Conservation (phyloP, 2,888 invertebrate genomes). For the Lasioglossum figueresi region DNA sequence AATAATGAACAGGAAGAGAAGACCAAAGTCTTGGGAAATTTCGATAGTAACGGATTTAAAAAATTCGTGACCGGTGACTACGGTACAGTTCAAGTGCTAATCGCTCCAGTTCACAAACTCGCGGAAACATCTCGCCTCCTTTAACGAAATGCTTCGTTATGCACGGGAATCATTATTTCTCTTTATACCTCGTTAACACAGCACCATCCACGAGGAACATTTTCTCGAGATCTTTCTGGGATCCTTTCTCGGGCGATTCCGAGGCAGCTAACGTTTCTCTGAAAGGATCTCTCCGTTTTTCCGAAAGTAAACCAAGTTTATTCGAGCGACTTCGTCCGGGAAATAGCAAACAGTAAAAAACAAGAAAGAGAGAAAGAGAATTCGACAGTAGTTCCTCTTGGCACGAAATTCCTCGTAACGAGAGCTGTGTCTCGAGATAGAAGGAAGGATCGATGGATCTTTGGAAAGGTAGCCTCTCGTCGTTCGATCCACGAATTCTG, state of each 20-base stretch:
- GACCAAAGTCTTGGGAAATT: not conserved
- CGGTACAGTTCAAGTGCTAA: not conserved
- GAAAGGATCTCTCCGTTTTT: conserved; percentile 26
- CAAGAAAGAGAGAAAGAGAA: conserved; percentile 26
- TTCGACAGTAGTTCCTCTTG: conserved; percentile 37
- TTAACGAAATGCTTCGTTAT: not conserved
- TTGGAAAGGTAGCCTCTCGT: conserved; percentile 17
- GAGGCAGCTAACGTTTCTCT: not conserved
- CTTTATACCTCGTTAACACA: not conserved
- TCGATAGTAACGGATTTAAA: not conserved
- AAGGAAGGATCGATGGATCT: conserved; percentile 37
- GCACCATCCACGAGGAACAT: not conserved
- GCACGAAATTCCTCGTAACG: conserved; percentile 43
- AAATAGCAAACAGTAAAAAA: not conserved
- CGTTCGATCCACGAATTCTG: conserved; percentile 31
- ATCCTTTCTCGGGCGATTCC: not conserved
- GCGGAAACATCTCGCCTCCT: not conserved
- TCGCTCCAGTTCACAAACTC: not conserved
- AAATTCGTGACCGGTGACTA: not conserved
- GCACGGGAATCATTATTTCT: not conserved
- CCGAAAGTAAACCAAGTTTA: conserved; percentile 36
- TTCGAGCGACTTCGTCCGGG: conserved; percentile 8
- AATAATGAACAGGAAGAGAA: not conserved
- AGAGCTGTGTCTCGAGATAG: conserved; percentile 9
- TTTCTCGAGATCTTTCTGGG: not conserved